Evolutionary conservation across 2,888 invertebrate species (phyloP).

Genomic region (Notocelia uddmanniana): DNA sequence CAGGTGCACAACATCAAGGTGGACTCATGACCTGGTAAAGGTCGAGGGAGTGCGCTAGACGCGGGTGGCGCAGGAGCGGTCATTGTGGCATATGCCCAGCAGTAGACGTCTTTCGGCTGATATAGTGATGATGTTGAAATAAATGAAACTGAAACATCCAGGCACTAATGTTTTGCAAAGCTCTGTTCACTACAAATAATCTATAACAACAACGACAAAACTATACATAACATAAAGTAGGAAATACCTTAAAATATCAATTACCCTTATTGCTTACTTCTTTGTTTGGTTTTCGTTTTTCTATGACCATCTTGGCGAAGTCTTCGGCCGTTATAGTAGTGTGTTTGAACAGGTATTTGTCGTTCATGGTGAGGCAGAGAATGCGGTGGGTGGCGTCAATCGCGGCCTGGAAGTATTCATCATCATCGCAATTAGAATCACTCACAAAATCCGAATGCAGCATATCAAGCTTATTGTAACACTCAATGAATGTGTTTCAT

Average conservation of each 20-base stretch:
- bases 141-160: no score
- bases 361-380: conserved; percentile 76
- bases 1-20: no score
- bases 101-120: no score
- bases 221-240: conserved; percentile 45
- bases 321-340: conserved; percentile 58
- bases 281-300: conserved; percentile 55
- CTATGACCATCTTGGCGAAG: conserved; percentile 63
- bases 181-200: neutral
- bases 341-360: conserved; percentile 61
- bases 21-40: no score
- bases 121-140: no score
- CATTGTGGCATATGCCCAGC: no score
- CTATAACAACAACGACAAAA: neutral
- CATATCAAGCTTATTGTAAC: no score
- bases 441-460: no score
- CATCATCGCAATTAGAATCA: neutral
- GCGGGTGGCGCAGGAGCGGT: no score
- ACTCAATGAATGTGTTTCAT: no score
- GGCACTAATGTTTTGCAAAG: neutral
- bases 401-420: conserved; percentile 64
- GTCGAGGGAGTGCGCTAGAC: no score
- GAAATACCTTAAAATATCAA: conserved; percentile 66
- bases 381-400: conserved; percentile 75
- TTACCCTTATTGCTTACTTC: conserved; percentile 80